Conservation (phyloP, 1,140 invertebrate species). For the Drosophila arizonae region DNA sequence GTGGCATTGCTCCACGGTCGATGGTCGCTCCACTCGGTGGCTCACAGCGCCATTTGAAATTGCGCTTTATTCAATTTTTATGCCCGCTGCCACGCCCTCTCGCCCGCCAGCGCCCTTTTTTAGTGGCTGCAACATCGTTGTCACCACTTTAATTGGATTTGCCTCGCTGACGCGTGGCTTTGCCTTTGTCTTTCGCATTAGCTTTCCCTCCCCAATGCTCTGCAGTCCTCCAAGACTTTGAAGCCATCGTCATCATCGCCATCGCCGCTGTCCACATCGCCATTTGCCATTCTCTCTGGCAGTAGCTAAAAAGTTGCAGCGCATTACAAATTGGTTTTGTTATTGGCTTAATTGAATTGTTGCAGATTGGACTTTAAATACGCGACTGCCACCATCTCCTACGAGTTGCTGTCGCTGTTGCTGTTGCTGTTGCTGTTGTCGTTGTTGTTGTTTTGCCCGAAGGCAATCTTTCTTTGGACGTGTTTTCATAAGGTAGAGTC, state of each 20-base stretch:
- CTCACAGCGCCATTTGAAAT: constrained; percentile 58
- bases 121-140: constrained; percentile 68
- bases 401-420: constrained; percentile 25
- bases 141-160: constrained; percentile 79
- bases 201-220: constrained; percentile 24
- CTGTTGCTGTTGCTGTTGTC: constrained; percentile 13
- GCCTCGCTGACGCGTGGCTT: constrained; percentile 54
- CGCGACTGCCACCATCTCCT: constrained; percentile 21
- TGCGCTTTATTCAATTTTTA: constrained; percentile 78
- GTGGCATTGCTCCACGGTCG: constrained; percentile 59
- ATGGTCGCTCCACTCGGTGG: constrained; percentile 16
- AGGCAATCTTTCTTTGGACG: constrained; percentile 31
- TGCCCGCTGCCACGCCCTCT: constrained; percentile 23
- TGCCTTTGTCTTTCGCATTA: constrained; percentile 52
- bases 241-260: constrained; percentile 30
- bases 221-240: constrained; percentile 25
- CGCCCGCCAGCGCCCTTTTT: constrained; percentile 52
- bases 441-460: constrained; percentile 13
- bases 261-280: constrained; percentile 38
- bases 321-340: constrained; percentile 77
- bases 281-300: constrained; percentile 39
- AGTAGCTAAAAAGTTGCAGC: constrained; percentile 68
- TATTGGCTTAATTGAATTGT: constrained; percentile 79
- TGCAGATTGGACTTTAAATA: constrained; percentile 76
- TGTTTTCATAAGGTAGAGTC: constrained; percentile 47